Conservation (phyloP, 2,113 vertebrate genomes). For the Ceuthmochares aereus region DNA sequence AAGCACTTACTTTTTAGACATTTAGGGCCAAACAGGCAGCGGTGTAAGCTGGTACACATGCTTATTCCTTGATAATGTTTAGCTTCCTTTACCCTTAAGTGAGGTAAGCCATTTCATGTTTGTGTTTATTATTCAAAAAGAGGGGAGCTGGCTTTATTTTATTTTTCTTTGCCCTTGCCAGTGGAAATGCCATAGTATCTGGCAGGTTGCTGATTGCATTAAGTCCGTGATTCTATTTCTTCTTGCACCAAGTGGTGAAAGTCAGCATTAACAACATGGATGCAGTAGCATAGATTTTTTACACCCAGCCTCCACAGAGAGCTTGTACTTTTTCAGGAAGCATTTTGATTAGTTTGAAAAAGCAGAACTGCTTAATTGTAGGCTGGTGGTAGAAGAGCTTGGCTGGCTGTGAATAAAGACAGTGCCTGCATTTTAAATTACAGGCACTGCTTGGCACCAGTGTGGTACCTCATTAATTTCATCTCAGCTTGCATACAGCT, state of each 20-base stretch:
- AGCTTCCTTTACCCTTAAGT: background rate
- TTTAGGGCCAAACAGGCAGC: background rate
- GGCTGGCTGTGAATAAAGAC: background rate
- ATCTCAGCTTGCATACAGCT: background rate
- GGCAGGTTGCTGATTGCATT: background rate
- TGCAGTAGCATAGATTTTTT: background rate
- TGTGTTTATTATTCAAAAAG: background rate
- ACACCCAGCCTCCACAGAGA: background rate
- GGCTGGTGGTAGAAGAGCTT: background rate
- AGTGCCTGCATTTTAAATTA: background rate
- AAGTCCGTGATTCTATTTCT: background rate
- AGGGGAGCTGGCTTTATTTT: background rate
- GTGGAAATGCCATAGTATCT: background rate
- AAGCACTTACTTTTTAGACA: background rate
- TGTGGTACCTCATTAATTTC: accelerated
- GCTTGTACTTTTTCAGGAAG: background rate
- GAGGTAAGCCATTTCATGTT: background rate
- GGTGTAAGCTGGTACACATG: background rate
- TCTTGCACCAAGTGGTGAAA: background rate
- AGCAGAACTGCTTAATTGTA: background rate
- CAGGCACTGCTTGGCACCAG: background rate
- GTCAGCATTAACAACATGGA: background rate
- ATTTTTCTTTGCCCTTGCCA: background rate
- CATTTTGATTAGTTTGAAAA: background rate
- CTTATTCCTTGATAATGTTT: background rate